A percentile compares a stretch with the other conserved stretches of the same genome.
Evolutionary conservation across 1,140 invertebrate genomes (phyloP).

Genomic region (Heterodera carotae): DNA sequence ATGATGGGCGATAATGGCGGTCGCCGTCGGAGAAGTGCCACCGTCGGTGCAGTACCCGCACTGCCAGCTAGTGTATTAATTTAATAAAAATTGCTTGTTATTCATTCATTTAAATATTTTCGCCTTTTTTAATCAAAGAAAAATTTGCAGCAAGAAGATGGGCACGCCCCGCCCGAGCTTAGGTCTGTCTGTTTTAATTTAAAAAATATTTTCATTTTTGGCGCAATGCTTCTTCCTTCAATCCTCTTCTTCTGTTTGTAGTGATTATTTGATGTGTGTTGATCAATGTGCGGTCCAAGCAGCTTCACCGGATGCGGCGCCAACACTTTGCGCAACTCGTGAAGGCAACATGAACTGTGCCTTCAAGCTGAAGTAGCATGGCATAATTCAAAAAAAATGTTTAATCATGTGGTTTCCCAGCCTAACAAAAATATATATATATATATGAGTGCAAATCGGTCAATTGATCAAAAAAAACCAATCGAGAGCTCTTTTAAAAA

Average conservation of each 20-base stretch:
- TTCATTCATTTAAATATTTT: no score
- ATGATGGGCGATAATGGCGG: constrained; percentile 30
- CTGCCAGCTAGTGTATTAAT: constrained; percentile 1
- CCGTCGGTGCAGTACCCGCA: not conserved
- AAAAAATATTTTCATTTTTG: constrained; percentile 51
- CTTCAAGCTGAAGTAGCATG: constrained; percentile 57
- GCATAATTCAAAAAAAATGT: not conserved
- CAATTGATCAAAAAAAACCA: no score
- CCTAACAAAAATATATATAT: not conserved
- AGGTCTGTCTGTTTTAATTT: constrained; percentile 38
- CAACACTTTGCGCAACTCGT: constrained; percentile 39
- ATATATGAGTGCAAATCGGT: constrained; percentile 3
- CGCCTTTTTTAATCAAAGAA: no score
- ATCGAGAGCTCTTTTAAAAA: no score
- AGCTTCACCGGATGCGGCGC: constrained; percentile 44
- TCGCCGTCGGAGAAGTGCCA: not conserved
- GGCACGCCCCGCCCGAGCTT: constrained; percentile 45
- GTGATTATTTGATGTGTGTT: constrained; percentile 58
- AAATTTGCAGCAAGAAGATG: constrained; percentile 47
- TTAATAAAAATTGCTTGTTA: constrained; percentile 2
- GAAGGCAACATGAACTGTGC: constrained; percentile 58
- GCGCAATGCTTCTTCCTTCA: constrained; percentile 14
- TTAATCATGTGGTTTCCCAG: no score
- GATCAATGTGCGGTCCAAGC: constrained; percentile 60
- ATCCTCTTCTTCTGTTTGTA: constrained; percentile 40